phyloP scores from a whole-genome alignment of 2,888 invertebrate genomes.

The Leptinotarsa tumamoca region DNA sequence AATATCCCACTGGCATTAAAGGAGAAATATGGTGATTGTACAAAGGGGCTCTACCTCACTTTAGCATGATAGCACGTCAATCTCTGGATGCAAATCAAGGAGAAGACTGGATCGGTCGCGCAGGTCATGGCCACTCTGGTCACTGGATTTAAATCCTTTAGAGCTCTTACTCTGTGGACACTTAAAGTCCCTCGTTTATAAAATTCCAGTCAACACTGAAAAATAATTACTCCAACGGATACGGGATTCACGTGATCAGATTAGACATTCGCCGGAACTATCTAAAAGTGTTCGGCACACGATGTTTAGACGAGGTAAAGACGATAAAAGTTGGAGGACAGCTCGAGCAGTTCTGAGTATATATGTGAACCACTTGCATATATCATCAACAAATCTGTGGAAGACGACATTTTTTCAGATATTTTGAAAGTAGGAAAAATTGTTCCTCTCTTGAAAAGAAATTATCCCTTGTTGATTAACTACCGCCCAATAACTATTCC shows the following conservation, averaged over 20 bases:
- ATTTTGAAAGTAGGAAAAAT: no score
- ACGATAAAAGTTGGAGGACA: neutral
- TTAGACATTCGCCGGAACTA: no score
- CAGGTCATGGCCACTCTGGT: neutral
- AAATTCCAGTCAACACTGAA: neutral
- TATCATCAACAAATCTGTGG: no score
- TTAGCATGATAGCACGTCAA: slow-evolving; percentile 29
- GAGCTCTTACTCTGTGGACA: neutral
- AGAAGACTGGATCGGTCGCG: slow-evolving; percentile 25
- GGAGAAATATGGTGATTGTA: slow-evolving; percentile 25
- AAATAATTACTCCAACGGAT: neutral
- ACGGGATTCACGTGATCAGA: neutral
- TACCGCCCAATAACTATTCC: no score
- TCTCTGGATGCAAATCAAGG: slow-evolving; percentile 23
- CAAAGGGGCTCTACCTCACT: slow-evolving; percentile 15
- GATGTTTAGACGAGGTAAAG: neutral
- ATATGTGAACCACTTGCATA: no score
- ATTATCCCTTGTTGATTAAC: no score
- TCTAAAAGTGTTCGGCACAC: neutral
- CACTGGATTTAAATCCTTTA: neutral
- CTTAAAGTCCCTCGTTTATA: neutral
- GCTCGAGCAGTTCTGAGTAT: neutral
- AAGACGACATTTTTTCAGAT: no score
- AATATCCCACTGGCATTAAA: slow-evolving; percentile 30
- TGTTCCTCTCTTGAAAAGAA: no score